Percentiles rank a stretch among this genome's conserved stretches.
Evolutionary conservation across 2,797 vertebrate species (phyloP).

Genomic region (Adelosebastes latens): DNA sequence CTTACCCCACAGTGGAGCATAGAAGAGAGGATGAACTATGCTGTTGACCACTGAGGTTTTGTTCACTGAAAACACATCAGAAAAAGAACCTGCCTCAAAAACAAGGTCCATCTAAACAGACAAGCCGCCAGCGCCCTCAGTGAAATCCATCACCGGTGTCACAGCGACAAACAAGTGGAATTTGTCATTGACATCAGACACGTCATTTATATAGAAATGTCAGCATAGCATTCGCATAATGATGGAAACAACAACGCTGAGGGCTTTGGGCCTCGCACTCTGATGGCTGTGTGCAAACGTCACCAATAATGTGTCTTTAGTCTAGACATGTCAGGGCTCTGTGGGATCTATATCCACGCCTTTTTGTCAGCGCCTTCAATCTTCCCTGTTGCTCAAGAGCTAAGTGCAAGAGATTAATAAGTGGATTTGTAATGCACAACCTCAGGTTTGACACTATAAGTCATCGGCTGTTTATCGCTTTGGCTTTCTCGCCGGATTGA

Average conservation of each 20-base stretch:
- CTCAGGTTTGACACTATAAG: constrained; percentile 77
- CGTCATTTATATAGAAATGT: constrained; percentile 81
- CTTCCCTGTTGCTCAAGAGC: constrained; percentile 73
- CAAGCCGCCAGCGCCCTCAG: constrained; percentile 31
- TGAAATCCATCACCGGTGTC: constrained; percentile 71
- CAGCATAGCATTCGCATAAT: constrained; percentile 78
- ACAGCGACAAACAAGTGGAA: constrained; percentile 56
- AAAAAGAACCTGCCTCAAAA: constrained; percentile 31
- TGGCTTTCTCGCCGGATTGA: constrained; percentile 69
- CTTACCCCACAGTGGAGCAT: neutral
- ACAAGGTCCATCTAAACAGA: constrained; percentile 62
- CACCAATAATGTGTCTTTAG: constrained; percentile 79
- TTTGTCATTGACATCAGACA: constrained; percentile 74
- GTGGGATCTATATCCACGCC: constrained; percentile 76
- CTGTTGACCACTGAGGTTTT: constrained; percentile 40
- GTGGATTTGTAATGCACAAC: constrained; percentile 80
- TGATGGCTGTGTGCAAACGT: constrained; percentile 69
- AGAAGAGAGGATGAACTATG: neutral
- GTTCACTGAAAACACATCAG: constrained; percentile 32
- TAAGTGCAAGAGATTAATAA: constrained; percentile 83
- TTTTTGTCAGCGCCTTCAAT: constrained; percentile 78
- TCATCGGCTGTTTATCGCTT: constrained; percentile 80
- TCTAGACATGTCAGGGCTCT: constrained; percentile 71
- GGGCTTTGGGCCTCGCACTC: constrained; percentile 66
- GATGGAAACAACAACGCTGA: constrained; percentile 75